Conservation (phyloP, 2,113 vertebrate species). For the Gila orcuttii region DNA sequence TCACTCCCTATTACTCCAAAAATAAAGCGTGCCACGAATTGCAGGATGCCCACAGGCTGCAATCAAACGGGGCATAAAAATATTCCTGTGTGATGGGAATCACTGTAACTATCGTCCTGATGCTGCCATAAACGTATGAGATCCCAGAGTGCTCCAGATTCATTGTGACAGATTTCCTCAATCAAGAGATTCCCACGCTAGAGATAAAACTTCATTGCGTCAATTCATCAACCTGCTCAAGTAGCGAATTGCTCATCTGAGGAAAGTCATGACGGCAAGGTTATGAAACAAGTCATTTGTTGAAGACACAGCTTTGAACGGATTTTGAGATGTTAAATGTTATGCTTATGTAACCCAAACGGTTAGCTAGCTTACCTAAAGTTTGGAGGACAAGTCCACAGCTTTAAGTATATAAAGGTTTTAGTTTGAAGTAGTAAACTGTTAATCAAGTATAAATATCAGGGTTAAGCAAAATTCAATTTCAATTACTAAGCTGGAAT, state of each 20-base stretch:
- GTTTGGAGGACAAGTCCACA: not conserved
- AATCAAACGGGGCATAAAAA: conserved; percentile 9
- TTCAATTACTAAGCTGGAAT: not conserved
- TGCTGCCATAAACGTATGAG: not conserved
- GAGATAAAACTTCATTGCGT: conserved; percentile 21
- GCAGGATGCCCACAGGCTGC: conserved; percentile 4
- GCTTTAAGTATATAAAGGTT: not conserved
- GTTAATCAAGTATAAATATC: not conserved
- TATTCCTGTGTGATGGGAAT: not conserved
- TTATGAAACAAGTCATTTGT: not conserved
- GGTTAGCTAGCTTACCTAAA: not conserved
- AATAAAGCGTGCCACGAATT: not conserved
- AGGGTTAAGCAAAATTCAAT: not conserved
- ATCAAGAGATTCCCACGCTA: conserved; percentile 19
- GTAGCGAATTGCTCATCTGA: conserved; percentile 21
- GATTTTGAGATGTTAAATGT: not conserved
- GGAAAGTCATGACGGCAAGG: not conserved
- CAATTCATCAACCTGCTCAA: conserved; percentile 20
- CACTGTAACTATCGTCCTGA: not conserved
- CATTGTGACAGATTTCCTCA: conserved; percentile 32
- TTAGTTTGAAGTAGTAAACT: not conserved
- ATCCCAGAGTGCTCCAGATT: not conserved
- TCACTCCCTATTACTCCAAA: not conserved
- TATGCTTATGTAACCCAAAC: not conserved
- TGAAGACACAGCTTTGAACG: not conserved